These are phyloP conservation scores for Patella caerulea DNA, from an alignment of 2,888 invertebrate genomes.

Conservation along the genomic window DNA sequence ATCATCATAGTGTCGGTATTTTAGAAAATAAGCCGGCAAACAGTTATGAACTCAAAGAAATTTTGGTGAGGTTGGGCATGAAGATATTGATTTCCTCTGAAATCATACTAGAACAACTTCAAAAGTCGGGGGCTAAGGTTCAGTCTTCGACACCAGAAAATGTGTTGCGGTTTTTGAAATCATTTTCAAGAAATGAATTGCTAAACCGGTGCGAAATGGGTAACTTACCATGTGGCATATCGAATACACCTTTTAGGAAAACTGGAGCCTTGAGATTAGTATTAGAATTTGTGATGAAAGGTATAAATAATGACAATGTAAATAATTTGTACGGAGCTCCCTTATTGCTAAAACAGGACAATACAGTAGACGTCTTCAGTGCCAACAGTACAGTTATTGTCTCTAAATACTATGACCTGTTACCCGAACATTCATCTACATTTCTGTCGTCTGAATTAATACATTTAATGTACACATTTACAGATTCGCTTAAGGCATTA, in stretches of 20 bases:
- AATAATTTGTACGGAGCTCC: conserved; percentile 16
- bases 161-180: conserved; percentile 28
- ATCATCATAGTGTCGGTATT: background rate
- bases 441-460: too few relatives aligned
- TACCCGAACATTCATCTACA: too few relatives aligned
- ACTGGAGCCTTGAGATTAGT: conserved; percentile 1
- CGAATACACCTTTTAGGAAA: conserved; percentile 11
- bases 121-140: conserved; percentile 14
- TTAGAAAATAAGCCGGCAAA: too few relatives aligned
- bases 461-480: background rate
- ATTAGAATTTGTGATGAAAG: conserved; percentile 8
- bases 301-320: background rate
- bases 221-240: background rate
- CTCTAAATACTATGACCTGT: conserved; percentile 7
- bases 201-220: conserved; percentile 17
- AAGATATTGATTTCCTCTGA: conserved; percentile 26
- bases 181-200: background rate
- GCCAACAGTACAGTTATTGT: conserved; percentile 13
- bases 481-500: background rate
- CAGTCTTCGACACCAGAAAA: conserved; percentile 23
- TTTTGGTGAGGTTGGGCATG: conserved; percentile 29
- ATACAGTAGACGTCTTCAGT: background rate
- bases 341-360: conserved; percentile 12
- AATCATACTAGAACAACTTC: conserved; percentile 19
- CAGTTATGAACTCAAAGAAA: background rate